These are phyloP conservation scores for Chascanopsetta lugubris DNA, from an alignment of 2,113 vertebrate species.

Conservation along the genomic window DNA sequence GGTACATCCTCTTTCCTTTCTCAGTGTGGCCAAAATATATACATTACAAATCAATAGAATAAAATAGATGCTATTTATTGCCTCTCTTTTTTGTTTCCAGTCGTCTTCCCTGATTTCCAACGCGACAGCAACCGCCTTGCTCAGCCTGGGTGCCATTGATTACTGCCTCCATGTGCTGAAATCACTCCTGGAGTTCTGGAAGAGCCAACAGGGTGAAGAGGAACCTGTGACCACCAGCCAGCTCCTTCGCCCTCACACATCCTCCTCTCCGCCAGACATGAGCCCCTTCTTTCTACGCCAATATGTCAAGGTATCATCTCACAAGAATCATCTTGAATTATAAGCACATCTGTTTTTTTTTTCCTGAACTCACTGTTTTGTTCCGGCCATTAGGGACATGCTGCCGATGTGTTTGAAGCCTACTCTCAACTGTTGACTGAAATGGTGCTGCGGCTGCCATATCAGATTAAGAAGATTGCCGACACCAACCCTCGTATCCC, in stretches of 20 bases:
- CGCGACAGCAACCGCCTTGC: constrained; percentile 92
- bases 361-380: constrained; percentile 12
- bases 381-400: constrained; percentile 86
- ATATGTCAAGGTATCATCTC: constrained; percentile 91
- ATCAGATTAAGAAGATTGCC: constrained; percentile 99
- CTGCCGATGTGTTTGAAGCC: constrained; percentile 97
- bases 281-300: constrained; percentile 98
- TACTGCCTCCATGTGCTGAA: constrained; percentile 97
- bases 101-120: constrained; percentile 98
- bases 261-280: constrained; percentile 96
- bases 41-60: neutral
- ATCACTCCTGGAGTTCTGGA: constrained; percentile 97
- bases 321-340: neutral
- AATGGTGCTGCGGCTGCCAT: constrained; percentile 96
- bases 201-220: constrained; percentile 95
- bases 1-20: constrained; percentile 76
- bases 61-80: constrained; percentile 2
- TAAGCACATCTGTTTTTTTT: neutral
- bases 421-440: constrained; percentile 98
- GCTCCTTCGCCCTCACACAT: constrained; percentile 94
- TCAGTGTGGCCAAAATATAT: neutral
- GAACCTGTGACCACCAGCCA: constrained; percentile 92
- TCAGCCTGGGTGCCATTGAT: constrained; percentile 95
- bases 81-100: constrained; percentile 75
- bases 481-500: constrained; percentile 95